Conservation (phyloP, 1,140 invertebrate species). For the Drosophila setifemur region DNA sequence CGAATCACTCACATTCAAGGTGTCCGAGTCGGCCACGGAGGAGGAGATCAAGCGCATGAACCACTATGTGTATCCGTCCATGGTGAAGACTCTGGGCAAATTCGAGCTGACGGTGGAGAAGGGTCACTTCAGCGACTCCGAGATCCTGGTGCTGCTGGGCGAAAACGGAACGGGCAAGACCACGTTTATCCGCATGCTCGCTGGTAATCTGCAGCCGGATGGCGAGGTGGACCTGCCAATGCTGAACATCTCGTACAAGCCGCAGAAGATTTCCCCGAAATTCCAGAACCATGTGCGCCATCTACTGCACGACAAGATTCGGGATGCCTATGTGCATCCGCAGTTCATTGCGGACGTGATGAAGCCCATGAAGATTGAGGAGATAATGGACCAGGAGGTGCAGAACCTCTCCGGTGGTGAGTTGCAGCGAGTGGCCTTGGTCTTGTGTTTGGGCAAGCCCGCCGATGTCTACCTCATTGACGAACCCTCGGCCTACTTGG, state of each 20-base stretch:
- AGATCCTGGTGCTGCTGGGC: slow-evolving; percentile 98
- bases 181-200: slow-evolving; percentile 99
- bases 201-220: slow-evolving; percentile 96
- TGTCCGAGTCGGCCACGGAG: slow-evolving; percentile 97
- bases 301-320: slow-evolving; percentile 97
- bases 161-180: slow-evolving; percentile 99
- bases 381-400: slow-evolving; percentile 99
- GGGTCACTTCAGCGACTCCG: slow-evolving; percentile 99
- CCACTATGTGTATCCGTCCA: slow-evolving; percentile 96
- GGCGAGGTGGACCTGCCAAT: slow-evolving; percentile 92
- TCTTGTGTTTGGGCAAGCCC: slow-evolving; percentile 98
- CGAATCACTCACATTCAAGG: slow-evolving; percentile 98
- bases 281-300: slow-evolving; percentile 96
- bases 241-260: slow-evolving; percentile 99
- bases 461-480: slow-evolving; percentile 99
- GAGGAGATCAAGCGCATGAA: slow-evolving; percentile 98
- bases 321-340: slow-evolving; percentile 98
- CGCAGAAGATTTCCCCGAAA: slow-evolving; percentile 99
- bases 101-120: slow-evolving; percentile 92
- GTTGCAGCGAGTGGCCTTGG: slow-evolving; percentile 97
- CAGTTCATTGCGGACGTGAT: slow-evolving; percentile 99
- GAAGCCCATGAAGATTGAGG: slow-evolving; percentile 98
- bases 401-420: slow-evolving; percentile 99
- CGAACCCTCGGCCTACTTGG: slow-evolving; percentile 99
- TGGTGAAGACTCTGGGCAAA: slow-evolving; percentile 92